Conservation (phyloP, 2,113 vertebrate genomes). For the human (Homo sapiens) region DNA sequence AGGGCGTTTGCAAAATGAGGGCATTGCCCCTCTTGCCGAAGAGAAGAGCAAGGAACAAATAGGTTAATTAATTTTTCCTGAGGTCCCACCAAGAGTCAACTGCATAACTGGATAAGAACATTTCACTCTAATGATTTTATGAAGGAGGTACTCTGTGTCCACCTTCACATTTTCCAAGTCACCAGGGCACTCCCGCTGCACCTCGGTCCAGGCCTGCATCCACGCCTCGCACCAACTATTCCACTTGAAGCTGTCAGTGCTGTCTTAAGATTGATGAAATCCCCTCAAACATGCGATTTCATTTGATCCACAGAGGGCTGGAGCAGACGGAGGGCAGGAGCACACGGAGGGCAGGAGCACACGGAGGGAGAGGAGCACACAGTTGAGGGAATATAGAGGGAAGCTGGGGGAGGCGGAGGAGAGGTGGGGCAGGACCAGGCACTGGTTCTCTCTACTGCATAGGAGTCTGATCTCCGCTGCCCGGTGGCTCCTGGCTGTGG, state of each 20-base stretch:
- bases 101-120: not conserved
- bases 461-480: not conserved
- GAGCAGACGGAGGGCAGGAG: no score
- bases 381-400: not conserved
- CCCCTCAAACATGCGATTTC: accelerated
- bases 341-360: accelerated
- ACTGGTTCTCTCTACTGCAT: not conserved
- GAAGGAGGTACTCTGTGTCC: accelerated
- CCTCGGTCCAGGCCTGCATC: accelerated
- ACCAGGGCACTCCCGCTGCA: accelerated
- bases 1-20: not conserved
- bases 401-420: not conserved
- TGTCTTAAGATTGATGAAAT: accelerated
- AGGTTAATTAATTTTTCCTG: slow-evolving; percentile 56
- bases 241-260: accelerated
- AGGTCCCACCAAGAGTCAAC: not conserved
- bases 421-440: not conserved
- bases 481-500: not conserved
- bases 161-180: accelerated
- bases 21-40: not conserved
- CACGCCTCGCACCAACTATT: accelerated
- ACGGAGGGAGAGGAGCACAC: no score
- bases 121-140: accelerated
- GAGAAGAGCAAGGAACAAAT: not conserved
- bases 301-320: not conserved